phyloP scores from a whole-genome alignment of 2,888 invertebrate genomes.

The Cheilosia urbana region DNA sequence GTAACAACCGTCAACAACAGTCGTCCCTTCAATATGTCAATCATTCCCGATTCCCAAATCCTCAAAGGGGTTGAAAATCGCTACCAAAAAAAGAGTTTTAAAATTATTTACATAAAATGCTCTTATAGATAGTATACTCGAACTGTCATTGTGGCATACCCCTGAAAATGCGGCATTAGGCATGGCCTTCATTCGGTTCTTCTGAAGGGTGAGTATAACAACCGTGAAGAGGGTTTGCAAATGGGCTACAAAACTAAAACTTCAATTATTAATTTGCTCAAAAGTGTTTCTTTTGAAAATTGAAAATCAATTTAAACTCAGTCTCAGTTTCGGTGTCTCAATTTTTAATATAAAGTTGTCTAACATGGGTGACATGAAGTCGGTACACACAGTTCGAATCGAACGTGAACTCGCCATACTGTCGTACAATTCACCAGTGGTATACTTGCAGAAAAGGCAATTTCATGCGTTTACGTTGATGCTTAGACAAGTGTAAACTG shows the following conservation, averaged over 20 bases:
- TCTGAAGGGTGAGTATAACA: conserved; percentile 18
- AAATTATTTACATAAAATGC: conserved; percentile 62
- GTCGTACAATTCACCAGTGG: conserved; percentile 41
- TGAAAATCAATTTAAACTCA: conserved; percentile 19
- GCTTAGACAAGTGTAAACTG: conserved; percentile 63
- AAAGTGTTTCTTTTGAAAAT: conserved; percentile 15
- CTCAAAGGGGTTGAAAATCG: conserved; percentile 60
- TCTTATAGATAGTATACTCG: not conserved
- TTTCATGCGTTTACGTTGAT: conserved; percentile 38
- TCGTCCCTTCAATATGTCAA: conserved; percentile 63
- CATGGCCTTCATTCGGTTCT: conserved; percentile 31
- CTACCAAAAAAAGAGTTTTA: conserved; percentile 60
- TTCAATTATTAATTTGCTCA: conserved; percentile 58
- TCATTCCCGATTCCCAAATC: conserved; percentile 55
- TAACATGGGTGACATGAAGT: conserved; percentile 55
- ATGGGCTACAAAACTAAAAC: conserved; percentile 43
- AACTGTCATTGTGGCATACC: conserved; percentile 29
- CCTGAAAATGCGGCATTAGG: conserved; percentile 43
- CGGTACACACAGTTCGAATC: conserved; percentile 15
- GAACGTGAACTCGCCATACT: conserved; percentile 54
- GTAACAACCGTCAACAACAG: conserved; percentile 47
- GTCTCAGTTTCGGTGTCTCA: conserved; percentile 27
- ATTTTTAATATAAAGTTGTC: conserved; percentile 72
- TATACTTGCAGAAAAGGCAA: conserved; percentile 28
- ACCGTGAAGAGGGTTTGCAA: conserved; percentile 38